Evolutionary conservation across 2,113 vertebrate genomes (phyloP).

Genomic region (Dicaeum eximium): DNA sequence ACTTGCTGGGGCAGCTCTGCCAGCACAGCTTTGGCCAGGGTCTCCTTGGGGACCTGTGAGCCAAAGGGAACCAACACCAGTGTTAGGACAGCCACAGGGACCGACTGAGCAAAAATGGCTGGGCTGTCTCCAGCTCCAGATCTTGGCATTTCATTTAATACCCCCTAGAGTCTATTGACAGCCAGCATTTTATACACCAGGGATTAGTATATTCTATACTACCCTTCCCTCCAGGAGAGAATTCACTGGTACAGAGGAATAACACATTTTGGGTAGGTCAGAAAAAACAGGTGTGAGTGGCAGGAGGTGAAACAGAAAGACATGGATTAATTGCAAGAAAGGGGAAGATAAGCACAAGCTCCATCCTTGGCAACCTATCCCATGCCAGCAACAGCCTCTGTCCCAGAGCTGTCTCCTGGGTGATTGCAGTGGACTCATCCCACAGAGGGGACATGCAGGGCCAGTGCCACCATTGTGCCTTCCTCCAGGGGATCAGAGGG

Average conservation of each 20-base stretch:
- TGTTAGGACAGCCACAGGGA: accelerated
- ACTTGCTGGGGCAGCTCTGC: conserved; percentile 97
- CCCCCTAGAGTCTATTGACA: accelerated
- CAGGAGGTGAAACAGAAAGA: neutral
- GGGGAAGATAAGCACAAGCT: neutral
- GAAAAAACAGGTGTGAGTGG: neutral
- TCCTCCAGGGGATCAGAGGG: neutral
- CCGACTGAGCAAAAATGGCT: accelerated
- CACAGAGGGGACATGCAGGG: accelerated
- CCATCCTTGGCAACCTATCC: neutral
- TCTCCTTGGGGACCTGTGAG: conserved; percentile 93
- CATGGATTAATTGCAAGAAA: neutral
- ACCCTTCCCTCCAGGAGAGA: neutral
- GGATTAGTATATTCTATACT: neutral
- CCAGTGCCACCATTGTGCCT: neutral
- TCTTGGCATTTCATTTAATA: neutral
- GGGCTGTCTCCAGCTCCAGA: neutral
- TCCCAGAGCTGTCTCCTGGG: neutral
- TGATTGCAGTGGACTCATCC: accelerated
- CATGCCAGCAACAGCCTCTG: neutral
- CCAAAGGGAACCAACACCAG: neutral
- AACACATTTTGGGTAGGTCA: neutral
- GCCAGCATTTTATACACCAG: neutral
- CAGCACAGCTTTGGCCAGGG: conserved; percentile 93
- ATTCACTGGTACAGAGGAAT: neutral